Percentiles rank a stretch among this genome's conserved stretches.
These are phyloP conservation scores for Montipora capitata DNA, from an alignment of 92 coral and sea anemone genomes.

Conservation along the genomic window DNA sequence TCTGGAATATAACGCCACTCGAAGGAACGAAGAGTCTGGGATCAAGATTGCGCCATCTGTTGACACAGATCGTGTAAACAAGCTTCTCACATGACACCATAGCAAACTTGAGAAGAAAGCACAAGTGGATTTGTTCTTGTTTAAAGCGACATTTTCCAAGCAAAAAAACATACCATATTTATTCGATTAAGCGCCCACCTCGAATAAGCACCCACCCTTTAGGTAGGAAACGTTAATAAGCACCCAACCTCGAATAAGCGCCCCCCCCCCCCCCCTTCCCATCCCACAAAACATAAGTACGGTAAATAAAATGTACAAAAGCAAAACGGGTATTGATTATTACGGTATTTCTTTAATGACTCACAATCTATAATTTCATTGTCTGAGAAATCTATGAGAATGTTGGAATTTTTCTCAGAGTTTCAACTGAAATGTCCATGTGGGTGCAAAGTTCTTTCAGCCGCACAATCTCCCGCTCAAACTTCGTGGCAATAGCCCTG, in stretches of 20 bases:
- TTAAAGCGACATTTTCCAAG: too few relatives aligned
- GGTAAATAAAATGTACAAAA: neutral
- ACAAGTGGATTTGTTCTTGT: too few relatives aligned
- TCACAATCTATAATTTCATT: slow-evolving; percentile 4
- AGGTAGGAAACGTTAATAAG: neutral
- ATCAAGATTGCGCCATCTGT: too few relatives aligned
- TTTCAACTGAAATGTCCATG: slow-evolving; percentile 16
- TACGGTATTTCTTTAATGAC: slow-evolving; percentile 24
- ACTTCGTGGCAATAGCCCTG: slow-evolving; percentile 52
- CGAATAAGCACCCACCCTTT: neutral
- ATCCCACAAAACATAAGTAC: neutral
- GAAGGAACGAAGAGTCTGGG: too few relatives aligned
- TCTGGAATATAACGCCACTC: too few relatives aligned
- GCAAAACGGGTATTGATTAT: neutral
- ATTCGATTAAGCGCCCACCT: neutral
- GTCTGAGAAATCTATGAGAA: neutral
- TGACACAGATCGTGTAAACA: too few relatives aligned
- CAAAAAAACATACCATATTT: too few relatives aligned
- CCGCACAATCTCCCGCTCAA: slow-evolving; percentile 24
- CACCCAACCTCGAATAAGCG: too few relatives aligned
- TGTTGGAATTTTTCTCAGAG: slow-evolving; percentile 12
- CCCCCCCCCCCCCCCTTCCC: neutral
- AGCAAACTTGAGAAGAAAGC: too few relatives aligned
- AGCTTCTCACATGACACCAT: too few relatives aligned
- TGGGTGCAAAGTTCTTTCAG: slow-evolving; percentile 33